Evolutionary conservation across 2,113 vertebrate species (phyloP).

Genomic region (Taxidea taxus): DNA sequence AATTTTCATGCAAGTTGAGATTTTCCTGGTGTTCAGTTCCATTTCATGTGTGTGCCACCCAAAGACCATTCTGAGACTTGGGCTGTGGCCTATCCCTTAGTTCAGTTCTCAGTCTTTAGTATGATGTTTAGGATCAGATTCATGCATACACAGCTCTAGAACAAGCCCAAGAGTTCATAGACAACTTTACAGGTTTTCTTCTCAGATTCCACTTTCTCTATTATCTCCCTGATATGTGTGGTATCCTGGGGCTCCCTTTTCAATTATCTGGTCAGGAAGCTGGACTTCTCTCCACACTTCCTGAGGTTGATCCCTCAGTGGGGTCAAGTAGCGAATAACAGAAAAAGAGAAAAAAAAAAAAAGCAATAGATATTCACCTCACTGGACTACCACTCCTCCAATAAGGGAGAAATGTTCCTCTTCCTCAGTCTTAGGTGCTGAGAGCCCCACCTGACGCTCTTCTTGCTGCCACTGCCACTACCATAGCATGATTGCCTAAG

Average conservation of each 20-base stretch:
- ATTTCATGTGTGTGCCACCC: neutral
- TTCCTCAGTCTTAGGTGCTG: neutral
- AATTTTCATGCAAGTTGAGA: neutral
- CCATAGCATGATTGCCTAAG: neutral
- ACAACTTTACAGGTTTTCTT: neutral
- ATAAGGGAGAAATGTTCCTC: neutral
- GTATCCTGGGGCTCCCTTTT: neutral
- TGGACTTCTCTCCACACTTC: neutral
- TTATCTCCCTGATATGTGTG: neutral
- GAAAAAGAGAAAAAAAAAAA: neutral
- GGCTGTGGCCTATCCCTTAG: neutral
- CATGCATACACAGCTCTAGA: neutral
- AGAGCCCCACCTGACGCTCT: neutral
- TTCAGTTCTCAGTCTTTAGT: neutral
- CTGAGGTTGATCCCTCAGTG: neutral
- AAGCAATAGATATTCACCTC: neutral
- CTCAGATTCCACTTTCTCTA: neutral
- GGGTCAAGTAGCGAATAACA: neutral
- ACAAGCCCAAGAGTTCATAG: neutral
- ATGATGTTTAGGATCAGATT: neutral
- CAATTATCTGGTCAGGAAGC: neutral
- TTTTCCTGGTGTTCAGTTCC: neutral
- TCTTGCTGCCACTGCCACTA: neutral
- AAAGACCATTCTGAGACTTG: neutral
- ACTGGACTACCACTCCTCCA: neutral